Percentiles rank a stretch among this genome's conserved stretches.
Conservation (phyloP, 2,113 vertebrate species). For the Elanus axillaris region DNA sequence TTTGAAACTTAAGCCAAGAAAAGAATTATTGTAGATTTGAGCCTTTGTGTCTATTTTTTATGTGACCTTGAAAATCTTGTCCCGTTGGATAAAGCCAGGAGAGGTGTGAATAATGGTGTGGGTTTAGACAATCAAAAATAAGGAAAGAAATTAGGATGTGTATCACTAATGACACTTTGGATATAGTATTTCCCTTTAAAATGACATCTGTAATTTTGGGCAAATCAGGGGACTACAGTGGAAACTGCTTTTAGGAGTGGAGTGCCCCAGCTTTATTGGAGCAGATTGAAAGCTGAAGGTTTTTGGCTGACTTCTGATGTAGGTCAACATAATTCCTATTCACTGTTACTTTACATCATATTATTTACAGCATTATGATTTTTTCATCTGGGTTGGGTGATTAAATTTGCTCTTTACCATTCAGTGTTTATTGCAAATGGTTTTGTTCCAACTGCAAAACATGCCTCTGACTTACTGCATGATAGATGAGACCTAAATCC, state of each 20-base stretch:
- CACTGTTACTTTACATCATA: neutral
- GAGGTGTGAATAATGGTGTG: neutral
- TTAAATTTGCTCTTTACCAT: constrained; percentile 27
- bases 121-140: neutral
- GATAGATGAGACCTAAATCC: neutral
- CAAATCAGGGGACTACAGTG: neutral
- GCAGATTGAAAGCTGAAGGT: constrained; percentile 29
- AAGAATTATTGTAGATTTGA: neutral
- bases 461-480: neutral
- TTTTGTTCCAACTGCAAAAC: neutral
- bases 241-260: neutral
- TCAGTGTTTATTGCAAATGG: neutral
- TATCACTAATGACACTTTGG: neutral
- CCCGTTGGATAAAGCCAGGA: neutral
- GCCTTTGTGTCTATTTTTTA: neutral
- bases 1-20: neutral
- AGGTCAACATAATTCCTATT: constrained; percentile 52
- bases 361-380: constrained; percentile 49
- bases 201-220: neutral
- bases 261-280: neutral
- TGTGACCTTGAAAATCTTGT: neutral
- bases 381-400: constrained; percentile 30
- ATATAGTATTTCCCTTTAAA: neutral
- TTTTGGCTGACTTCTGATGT: constrained; percentile 54
- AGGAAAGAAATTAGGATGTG: neutral